A percentile compares a stretch with the other conserved stretches of the same genome.
Evolutionary conservation across 2,113 vertebrate genomes (phyloP).

Genomic region (Coryphaenoides rupestris): DNA sequence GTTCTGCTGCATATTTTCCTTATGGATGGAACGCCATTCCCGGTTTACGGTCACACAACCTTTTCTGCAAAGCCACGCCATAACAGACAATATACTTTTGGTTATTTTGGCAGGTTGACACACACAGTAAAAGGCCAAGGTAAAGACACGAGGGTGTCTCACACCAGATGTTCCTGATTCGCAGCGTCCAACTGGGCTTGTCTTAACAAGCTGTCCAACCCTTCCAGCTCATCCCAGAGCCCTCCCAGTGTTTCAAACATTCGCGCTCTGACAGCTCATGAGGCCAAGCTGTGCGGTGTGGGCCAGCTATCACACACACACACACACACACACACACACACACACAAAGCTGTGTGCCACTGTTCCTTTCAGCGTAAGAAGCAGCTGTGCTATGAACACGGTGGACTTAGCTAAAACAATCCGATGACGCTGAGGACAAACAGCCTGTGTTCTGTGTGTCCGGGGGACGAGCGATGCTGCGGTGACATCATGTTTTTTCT

Average conservation of each 20-base stretch:
- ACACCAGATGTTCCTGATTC: constrained; percentile 52
- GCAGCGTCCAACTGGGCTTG: constrained; percentile 42
- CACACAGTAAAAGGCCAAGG: constrained; percentile 33
- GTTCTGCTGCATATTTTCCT: constrained; percentile 15
- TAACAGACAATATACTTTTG: constrained; percentile 38
- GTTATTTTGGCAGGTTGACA: constrained; percentile 35
- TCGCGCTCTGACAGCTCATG: constrained; percentile 1
- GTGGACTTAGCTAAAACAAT: background rate
- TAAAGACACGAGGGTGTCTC: constrained; percentile 46
- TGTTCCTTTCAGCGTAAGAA: background rate
- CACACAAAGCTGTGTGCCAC: background rate
- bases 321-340: background rate
- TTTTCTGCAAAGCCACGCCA: constrained; percentile 57
- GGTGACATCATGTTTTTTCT: too few relatives aligned
- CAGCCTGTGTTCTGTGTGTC: too few relatives aligned
- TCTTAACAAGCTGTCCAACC: constrained; percentile 29
- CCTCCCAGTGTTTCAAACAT: constrained; percentile 16
- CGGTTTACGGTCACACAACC: constrained; percentile 40
- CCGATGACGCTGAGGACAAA: background rate
- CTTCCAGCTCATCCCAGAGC: constrained; percentile 27
- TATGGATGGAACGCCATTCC: constrained; percentile 25
- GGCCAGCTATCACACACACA: background rate
- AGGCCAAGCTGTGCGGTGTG: background rate
- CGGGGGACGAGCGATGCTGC: too few relatives aligned
- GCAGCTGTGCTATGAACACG: background rate